A percentile compares a stretch with the other conserved stretches of the same genome.
phyloP scores from a whole-genome alignment of 1,140 invertebrate species.

The Cydia fagiglandana region DNA sequence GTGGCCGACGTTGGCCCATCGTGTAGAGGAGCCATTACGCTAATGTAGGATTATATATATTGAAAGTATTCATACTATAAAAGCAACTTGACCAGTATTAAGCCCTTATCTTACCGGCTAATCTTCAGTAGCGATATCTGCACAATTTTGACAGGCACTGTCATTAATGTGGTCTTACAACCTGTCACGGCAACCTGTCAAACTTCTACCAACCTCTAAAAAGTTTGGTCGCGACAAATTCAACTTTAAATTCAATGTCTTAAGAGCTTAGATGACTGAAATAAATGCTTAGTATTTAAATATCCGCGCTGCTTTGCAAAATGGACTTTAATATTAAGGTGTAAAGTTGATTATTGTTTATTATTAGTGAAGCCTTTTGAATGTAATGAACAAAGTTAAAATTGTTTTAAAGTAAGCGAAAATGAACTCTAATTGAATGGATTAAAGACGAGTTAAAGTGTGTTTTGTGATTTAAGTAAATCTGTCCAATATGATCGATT shows the following conservation, averaged over 20 bases:
- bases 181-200: constrained; percentile 10
- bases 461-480: not conserved
- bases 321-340: not conserved
- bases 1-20: too few relatives aligned
- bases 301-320: not conserved
- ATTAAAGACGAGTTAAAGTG: not conserved
- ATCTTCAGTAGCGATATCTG: constrained; percentile 15
- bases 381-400: not conserved
- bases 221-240: not conserved
- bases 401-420: not conserved
- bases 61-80: not conserved
- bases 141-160: constrained; percentile 3
- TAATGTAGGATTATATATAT: constrained; percentile 6
- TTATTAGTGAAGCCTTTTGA: not conserved
- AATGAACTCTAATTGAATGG: not conserved
- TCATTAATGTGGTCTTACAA: constrained; percentile 16
- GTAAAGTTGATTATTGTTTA: not conserved
- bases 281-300: not conserved
- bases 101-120: not conserved
- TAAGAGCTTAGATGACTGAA: not conserved
- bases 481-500: constrained; percentile 11
- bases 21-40: too few relatives aligned
- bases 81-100: not conserved
- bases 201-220: not conserved
- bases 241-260: not conserved